Base-by-base conservation (phyloP, 1,140 invertebrate species). In the Ganaspis sp. region DNA sequence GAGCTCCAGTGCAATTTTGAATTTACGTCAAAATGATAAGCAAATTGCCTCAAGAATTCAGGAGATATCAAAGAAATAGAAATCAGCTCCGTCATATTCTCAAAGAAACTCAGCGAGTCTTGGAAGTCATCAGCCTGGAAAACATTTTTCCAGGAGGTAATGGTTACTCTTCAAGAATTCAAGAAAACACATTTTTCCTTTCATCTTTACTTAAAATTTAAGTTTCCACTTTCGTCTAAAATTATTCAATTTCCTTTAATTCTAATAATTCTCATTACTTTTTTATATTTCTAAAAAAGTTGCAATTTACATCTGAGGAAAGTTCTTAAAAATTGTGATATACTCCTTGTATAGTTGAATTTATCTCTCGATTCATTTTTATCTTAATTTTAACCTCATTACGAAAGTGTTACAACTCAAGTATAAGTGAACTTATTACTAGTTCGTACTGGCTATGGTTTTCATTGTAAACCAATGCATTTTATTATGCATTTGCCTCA, bases 61-160 rank as follows among this genome's bases (percentile, higher is more conserved):
- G 90, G 69, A 91, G 89, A 76, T 94, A 93, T 79, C 88, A 91
- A 21, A 83, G 90, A 37, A 90, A 93, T 83, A 82, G 91, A 17
- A 89, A 90, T 81, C 91, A 93, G 9, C 83, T 94, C 12, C 83
- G 89, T 53, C 89, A 92, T 38, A 93, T 95, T 70, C 91, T 95
- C 49, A 92, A 92, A 8, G 94, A 96, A 86, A 96, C 95, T 2
- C 92, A 93, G 81, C 90, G 91, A 78, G 92, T 94, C 8, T 90
- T 96, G 64, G 92, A 93, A 76, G 92, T 94, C 70, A 94, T 95
- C 76, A 92, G 92, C 53, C 87, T 91, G 71, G 92, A 92, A 83
- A 93, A 93, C 73, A 92, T 95, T 70, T 92, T 95, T 82, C 92
- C 93, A 53, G 92, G 91, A 88, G 94, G 95, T 95, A 92, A n/a